Base-by-base conservation (phyloP, 2,113 vertebrate genomes). In the Isichthys henryi region DNA sequence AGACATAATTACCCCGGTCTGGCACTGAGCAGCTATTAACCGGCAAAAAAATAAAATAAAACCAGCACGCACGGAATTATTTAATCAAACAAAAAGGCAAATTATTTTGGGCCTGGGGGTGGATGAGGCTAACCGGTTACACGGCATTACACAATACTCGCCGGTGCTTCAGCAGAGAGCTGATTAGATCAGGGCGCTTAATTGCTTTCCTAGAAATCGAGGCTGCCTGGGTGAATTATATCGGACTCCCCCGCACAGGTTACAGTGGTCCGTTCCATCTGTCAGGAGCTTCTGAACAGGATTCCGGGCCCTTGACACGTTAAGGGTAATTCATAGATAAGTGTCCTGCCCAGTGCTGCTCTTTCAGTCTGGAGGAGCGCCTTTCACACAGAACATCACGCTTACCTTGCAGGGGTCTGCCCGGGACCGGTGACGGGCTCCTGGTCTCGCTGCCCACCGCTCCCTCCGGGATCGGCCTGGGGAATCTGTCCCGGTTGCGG, bases 401-500 rank as follows among this genome's bases (percentile, higher is more conserved):
- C 74, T 80, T 80, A 80, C 74, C 74, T 80, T 19, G 74, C 15
- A 19, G 35, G 35, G 35, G 13, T 39, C 74, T 39, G 13, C 35
- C 21, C 58, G 58, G 23, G 58, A 23, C 58, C 58, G 2, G 7
- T 23, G 1, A n/a, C 6, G 58, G 58, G 23, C 23, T 43, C 74
- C 74, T 35, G 31, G 74, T 35, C 35, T 1, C 31, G 35, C 87
- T 90, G 62, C 27, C 62, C 10, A 27, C 62, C 19, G 5, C 21
- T 92, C 94, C 92, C 94, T 94, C 95, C 2, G 94, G 93, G 94
- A 94, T 91, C 89, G 91, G 93, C 88, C 90, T 91, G 92, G 85
- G 93, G 88, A 91, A 94, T 90, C 84, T 95, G 95, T 92, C 95
- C 97, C 92, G 96, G 96, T 7, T 97, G 96, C 92, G 96, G 94